Conservation (phyloP, 2,797 vertebrate species). For the Pseudopleuronectes americanus region DNA sequence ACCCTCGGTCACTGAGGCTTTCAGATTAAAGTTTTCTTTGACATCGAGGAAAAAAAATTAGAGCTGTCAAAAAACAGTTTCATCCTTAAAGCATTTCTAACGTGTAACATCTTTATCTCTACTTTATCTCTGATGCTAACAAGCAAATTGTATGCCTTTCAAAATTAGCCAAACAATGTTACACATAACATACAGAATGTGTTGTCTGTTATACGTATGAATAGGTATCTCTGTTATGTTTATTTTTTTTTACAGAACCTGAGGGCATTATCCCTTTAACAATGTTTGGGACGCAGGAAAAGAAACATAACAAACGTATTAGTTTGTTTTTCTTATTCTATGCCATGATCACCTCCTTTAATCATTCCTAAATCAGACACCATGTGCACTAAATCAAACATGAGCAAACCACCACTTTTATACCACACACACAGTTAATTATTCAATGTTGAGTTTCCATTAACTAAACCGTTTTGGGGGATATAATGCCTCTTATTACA, state of each 20-base stretch:
- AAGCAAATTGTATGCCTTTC: conserved; percentile 65
- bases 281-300: conserved; percentile 24
- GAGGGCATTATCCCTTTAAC: conserved; percentile 64
- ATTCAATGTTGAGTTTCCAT: too few relatives aligned
- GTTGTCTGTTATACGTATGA: background rate
- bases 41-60: background rate
- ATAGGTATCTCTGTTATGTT: background rate
- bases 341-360: conserved; percentile 8
- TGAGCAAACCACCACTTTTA: conserved; percentile 43
- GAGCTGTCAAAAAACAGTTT: background rate
- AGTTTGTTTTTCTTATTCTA: conserved; percentile 20
- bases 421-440: conserved; percentile 6
- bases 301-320: conserved; percentile 6
- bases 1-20: conserved; percentile 9
- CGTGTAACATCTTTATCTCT: background rate
- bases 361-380: conserved; percentile 33
- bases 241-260: conserved; percentile 40
- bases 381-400: conserved; percentile 40
- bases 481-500: too few relatives aligned
- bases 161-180: conserved; percentile 58
- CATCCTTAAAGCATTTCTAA: conserved; percentile 14
- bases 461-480: too few relatives aligned
- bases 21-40: conserved; percentile 12
- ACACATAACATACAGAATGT: conserved; percentile 12
- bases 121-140: conserved; percentile 27